Conservation (phyloP, 2,113 vertebrate species). For the Oreochromis aureus region DNA sequence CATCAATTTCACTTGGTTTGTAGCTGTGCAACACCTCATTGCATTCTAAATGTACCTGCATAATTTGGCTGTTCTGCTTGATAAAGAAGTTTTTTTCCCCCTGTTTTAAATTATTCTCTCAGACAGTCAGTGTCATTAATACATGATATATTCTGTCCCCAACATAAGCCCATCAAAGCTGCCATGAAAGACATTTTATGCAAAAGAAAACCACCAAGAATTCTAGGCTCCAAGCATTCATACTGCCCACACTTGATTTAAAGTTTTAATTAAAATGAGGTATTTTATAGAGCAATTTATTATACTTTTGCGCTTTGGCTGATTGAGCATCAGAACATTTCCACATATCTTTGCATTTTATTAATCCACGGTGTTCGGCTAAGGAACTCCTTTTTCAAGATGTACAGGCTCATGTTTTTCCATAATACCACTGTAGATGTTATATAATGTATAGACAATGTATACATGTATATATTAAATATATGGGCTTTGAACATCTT, state of each 20-base stretch:
- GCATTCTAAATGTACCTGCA: conserved; percentile 62
- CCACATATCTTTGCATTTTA: background rate
- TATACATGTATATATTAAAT: background rate
- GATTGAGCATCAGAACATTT: background rate
- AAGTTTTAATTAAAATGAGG: background rate
- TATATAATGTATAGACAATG: background rate
- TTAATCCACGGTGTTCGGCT: background rate
- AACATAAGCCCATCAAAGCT: conserved; percentile 25
- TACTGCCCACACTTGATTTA: background rate
- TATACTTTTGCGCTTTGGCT: background rate
- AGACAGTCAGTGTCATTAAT: conserved; percentile 34
- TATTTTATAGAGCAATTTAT: background rate
- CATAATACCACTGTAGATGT: background rate
- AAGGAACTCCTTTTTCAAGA: background rate
- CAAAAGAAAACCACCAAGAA: background rate
- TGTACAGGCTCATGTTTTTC: background rate
- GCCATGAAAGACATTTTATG: background rate
- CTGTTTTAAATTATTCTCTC: conserved; percentile 43
- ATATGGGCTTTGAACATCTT: background rate
- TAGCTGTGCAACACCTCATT: conserved; percentile 57
- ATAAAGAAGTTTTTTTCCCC: conserved; percentile 15
- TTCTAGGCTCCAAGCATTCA: background rate
- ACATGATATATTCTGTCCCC: conserved; percentile 6
- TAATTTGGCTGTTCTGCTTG: conserved; percentile 35
- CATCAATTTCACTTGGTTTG: conserved; percentile 63